Base-by-base conservation (phyloP, 2,113 vertebrate species). In the Chauna torquata region DNA sequence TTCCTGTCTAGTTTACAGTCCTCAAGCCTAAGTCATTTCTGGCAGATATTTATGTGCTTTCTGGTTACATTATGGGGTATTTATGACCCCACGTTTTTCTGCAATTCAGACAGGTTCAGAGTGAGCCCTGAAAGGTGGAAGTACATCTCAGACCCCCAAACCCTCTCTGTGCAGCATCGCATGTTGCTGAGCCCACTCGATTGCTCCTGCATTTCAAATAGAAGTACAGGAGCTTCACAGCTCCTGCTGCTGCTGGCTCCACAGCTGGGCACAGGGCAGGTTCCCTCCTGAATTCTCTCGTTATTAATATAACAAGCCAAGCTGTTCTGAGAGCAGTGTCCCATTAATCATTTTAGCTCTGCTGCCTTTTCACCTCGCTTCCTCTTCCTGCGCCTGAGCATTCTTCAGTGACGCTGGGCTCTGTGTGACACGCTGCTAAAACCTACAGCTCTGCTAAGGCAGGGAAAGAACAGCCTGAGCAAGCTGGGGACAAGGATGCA, bases 231-330 rank as follows among this genome's bases (percentile, higher is more conserved):
- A 94, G 40, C 75, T 90, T 76, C 84, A 62, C 44, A 2, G 72
- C 84, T 91, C 64, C 95, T 49, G 77, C 91, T 94, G 89, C 84
- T 32, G 66, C 49, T 0, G 0, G 79, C 90, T 92, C 82, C 0
- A 1, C 79, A 47, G 19, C 90, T 72, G 25, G 58, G 94, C 95
- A 13, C 36, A 81, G 76, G 88, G 71, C 55, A 25, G 74, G 82
- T 77, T 97, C 94, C 94, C 94, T 89, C 94, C 92, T 93, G 96
- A 90, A 96, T 96, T 94, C 90, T 89, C 89, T 82, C 2, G 9
- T 96, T 96, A 96, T 96, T 97, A 96, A 95, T 96, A 96, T 95
- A 95, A 93, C 90, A 91, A 87, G 82, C 90, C 91, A 79, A 94
- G 84, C 93, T 91, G 93, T 30, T 96, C 84, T 36, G 66, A 74